Evolutionary conservation across 2,888 invertebrate genomes (phyloP).

Genomic region (Ophion costatus): DNA sequence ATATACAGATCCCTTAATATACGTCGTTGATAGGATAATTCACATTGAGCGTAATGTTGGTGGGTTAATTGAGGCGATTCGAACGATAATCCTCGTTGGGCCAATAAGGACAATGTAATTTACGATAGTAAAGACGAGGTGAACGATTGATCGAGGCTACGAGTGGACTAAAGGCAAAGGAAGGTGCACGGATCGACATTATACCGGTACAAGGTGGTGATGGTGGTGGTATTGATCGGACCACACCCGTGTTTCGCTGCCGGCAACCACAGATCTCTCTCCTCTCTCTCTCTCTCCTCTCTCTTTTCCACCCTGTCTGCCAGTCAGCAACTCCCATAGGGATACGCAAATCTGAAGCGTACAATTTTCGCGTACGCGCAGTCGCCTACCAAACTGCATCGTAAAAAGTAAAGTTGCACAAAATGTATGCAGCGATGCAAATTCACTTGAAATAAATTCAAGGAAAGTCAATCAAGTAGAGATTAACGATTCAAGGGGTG

Average conservation of each 20-base stretch:
- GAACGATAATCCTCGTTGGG: no score
- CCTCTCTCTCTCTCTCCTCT: constrained; percentile 54
- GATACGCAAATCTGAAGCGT: constrained; percentile 23
- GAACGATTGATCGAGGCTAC: background rate
- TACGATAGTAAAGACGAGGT: background rate
- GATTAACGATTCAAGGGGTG: no score
- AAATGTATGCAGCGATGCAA: no score
- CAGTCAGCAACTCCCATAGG: constrained; percentile 41
- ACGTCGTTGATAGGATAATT: no score
- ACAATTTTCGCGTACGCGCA: constrained; percentile 26
- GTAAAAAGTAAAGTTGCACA: no score
- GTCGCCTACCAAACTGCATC: background rate
- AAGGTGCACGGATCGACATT: constrained; percentile 45
- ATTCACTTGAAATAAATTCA: no score
- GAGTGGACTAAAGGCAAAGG: background rate
- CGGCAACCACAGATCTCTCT: constrained; percentile 65
- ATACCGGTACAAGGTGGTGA: constrained; percentile 72
- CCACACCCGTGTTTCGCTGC: constrained; percentile 79
- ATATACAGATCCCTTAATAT: no score
- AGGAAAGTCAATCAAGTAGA: no score
- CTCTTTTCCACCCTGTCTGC: constrained; percentile 3
- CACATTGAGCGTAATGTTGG: no score
- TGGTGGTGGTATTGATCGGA: constrained; percentile 82
- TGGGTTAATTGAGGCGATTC: no score
- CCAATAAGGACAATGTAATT: background rate